A percentile compares a stretch with the other conserved stretches of the same genome.
Evolutionary conservation across 2,113 vertebrate genomes (phyloP).

Genomic region (Stictonetta naevosa): DNA sequence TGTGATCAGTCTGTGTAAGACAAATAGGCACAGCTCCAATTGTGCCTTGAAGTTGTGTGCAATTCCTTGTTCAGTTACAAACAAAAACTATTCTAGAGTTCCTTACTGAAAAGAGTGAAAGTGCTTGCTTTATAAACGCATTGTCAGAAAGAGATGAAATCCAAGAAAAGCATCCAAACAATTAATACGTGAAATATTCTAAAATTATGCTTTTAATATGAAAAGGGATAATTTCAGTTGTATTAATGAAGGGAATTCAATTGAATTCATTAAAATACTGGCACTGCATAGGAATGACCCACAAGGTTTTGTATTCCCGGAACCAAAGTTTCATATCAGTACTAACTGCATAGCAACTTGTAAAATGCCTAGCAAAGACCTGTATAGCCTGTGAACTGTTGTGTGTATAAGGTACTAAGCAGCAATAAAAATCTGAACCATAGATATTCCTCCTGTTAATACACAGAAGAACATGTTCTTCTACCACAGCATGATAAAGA

Average conservation of each 20-base stretch:
- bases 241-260: not conserved
- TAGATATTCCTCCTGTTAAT: not conserved
- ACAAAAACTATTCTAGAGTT: not conserved
- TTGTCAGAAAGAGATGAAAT: not conserved
- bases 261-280: not conserved
- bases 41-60: not conserved
- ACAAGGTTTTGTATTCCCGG: not conserved
- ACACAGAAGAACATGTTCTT: not conserved
- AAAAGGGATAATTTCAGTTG: not conserved
- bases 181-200: not conserved
- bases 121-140: not conserved
- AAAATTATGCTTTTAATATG: not conserved
- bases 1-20: not conserved
- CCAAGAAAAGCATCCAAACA: not conserved
- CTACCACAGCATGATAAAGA: not conserved
- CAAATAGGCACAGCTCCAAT: not conserved
- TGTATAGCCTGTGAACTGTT: accelerated
- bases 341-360: accelerated
- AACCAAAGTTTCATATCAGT: not conserved
- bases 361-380: not conserved
- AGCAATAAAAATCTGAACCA: not conserved
- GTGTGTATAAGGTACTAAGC: not conserved
- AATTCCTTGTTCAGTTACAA: not conserved
- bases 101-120: not conserved
- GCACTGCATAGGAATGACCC: not conserved